These are phyloP conservation scores for Rhinogobio ventralis DNA, from an alignment of 2,797 vertebrate species.

Conservation along the genomic window DNA sequence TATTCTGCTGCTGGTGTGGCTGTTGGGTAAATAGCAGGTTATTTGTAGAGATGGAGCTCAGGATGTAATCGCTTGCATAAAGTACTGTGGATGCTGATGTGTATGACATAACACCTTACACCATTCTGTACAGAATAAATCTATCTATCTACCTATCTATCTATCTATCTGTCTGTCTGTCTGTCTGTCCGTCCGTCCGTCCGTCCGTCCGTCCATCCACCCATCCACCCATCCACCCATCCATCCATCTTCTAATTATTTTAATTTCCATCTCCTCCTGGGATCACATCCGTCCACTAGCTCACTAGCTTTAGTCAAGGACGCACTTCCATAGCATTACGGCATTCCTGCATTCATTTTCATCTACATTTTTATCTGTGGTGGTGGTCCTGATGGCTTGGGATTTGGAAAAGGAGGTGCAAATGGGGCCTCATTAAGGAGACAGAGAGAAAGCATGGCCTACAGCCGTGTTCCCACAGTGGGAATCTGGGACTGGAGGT, in stretches of 20 bases:
- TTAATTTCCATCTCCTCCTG: slow-evolving; percentile 3
- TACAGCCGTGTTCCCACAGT: slow-evolving; percentile 56
- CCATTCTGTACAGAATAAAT: neutral
- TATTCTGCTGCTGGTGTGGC: slow-evolving; percentile 21
- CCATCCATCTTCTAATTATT: neutral
- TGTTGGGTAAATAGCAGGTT: slow-evolving; percentile 28
- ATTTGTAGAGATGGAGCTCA: neutral
- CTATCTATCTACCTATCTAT: neutral
- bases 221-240: neutral
- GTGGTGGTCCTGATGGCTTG: slow-evolving; percentile 47
- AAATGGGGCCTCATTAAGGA: slow-evolving; percentile 63
- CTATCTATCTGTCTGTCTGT: neutral
- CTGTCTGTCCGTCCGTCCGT: neutral
- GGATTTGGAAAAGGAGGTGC: slow-evolving; percentile 49
- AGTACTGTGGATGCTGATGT: neutral
- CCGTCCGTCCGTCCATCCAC: too few species aligned
- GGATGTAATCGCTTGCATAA: neutral
- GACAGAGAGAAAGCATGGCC: slow-evolving; percentile 60
- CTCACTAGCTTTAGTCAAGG: slow-evolving; percentile 30
- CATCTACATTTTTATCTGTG: slow-evolving; percentile 46
- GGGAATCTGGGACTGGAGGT: slow-evolving; percentile 71
- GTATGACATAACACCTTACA: neutral
- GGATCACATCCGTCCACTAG: slow-evolving; percentile 31
- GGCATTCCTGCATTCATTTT: slow-evolving; percentile 30
- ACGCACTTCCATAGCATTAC: slow-evolving; percentile 15